Evolutionary conservation across 2,888 invertebrate species (phyloP).

Genomic region (Parnassius glacialis): DNA sequence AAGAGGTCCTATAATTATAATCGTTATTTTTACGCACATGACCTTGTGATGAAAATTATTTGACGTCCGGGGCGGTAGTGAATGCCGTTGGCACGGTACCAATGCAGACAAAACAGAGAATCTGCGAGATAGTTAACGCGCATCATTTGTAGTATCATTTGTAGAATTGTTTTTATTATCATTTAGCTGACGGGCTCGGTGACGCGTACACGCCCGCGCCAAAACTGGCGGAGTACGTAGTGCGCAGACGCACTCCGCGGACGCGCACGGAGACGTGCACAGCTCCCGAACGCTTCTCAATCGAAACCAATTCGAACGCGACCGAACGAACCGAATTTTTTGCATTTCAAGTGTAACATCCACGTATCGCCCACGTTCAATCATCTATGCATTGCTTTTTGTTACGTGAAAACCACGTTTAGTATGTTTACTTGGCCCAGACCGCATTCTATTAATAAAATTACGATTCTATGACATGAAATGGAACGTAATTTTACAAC

Average conservation of each 20-base stretch:
- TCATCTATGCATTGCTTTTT: conserved; percentile 35
- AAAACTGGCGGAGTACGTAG: conserved; percentile 45
- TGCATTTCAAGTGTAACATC: conserved; percentile 38
- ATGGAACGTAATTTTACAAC: conserved; percentile 61
- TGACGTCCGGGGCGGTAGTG: conserved; percentile 46
- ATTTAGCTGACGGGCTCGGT: conserved; percentile 64
- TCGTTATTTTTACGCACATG: conserved; percentile 32
- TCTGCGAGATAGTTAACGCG: conserved; percentile 44
- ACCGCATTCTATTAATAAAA: conserved; percentile 65
- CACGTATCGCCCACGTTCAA: conserved; percentile 1
- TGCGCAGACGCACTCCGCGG: conserved; percentile 37
- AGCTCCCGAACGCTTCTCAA: conserved; percentile 57
- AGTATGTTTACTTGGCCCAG: conserved; percentile 37
- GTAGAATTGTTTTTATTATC: conserved; percentile 73
- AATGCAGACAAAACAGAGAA: conserved; percentile 57
- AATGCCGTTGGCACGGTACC: conserved; percentile 55
- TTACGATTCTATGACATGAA: conserved; percentile 54
- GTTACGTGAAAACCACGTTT: conserved; percentile 39
- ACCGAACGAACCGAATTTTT: conserved; percentile 68
- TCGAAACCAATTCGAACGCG: conserved; percentile 56
- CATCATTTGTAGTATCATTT: conserved; percentile 59
- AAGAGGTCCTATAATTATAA: conserved; percentile 22
- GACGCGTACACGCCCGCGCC: conserved; percentile 59
- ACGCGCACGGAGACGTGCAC: conserved; percentile 41
- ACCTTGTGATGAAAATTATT: conserved; percentile 50